Percentiles rank a stretch among this genome's conserved stretches.
phyloP scores from a whole-genome alignment of 1,140 invertebrate genomes.

The Habropoda laboriosa region DNA sequence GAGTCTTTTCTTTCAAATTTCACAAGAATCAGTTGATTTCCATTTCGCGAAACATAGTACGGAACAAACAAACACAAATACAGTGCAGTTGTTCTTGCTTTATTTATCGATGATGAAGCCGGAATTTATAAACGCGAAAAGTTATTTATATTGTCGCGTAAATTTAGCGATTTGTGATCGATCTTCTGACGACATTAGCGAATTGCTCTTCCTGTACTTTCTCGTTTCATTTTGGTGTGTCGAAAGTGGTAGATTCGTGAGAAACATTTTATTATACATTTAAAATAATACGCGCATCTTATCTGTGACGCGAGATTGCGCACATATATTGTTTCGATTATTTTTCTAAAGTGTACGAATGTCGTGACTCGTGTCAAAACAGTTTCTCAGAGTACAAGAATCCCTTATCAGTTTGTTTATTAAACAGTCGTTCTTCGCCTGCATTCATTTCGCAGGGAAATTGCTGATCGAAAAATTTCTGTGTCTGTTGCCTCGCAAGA shows the following conservation, averaged over 20 bases:
- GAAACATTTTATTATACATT: neutral
- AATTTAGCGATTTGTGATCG: neutral
- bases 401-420: neutral
- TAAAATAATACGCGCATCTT: neutral
- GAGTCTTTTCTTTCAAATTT: neutral
- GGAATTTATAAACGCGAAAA: neutral
- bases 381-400: neutral
- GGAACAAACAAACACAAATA: neutral
- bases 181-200: neutral
- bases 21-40: neutral
- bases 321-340: neutral
- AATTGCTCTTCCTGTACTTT: no score
- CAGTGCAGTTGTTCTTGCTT: neutral
- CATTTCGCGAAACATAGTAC: no score
- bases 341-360: neutral
- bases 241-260: neutral
- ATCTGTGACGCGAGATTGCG: conserved; percentile 28
- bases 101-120: conserved; percentile 26
- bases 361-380: neutral
- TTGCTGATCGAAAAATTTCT: neutral
- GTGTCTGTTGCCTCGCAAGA: no score
- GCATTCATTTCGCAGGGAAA: neutral
- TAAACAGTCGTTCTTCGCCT: neutral
- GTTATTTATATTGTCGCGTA: neutral
- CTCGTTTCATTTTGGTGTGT: neutral